These are phyloP conservation scores for Tenthredo notha DNA, from an alignment of 2,888 invertebrate genomes.

Conservation along the genomic window DNA sequence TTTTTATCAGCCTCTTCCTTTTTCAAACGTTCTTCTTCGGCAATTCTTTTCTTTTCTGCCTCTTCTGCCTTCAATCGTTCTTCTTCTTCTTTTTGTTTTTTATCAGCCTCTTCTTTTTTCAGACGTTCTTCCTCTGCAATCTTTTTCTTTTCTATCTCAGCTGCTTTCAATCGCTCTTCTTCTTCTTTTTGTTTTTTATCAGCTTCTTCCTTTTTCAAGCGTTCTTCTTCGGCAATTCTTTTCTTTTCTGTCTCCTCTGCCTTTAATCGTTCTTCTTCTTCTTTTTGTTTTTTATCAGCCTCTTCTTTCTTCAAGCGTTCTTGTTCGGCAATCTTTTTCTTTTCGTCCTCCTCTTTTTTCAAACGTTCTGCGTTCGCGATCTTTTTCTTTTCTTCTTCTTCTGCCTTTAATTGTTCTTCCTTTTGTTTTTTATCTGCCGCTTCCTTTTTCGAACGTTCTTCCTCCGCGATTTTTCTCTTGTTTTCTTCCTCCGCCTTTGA, in stretches of 20 bases:
- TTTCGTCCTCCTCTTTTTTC: constrained; percentile 10
- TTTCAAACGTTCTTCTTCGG: constrained; percentile 30
- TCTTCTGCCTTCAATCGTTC: constrained; percentile 10
- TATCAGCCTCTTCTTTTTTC: constrained; percentile 57
- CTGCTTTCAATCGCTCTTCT: constrained; percentile 56
- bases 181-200: constrained; percentile 53
- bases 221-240: constrained; percentile 42
- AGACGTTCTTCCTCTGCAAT: constrained; percentile 59
- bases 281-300: constrained; percentile 62
- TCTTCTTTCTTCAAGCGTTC: constrained; percentile 53
- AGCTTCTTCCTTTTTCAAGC: neutral
- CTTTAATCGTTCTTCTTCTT: constrained; percentile 57
- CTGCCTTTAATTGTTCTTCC: constrained; percentile 54
- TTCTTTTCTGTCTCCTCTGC: constrained; percentile 26
- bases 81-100: constrained; percentile 62
- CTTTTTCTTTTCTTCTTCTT: constrained; percentile 57
- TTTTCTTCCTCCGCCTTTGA: constrained; percentile 54
- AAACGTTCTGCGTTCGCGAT: constrained; percentile 46
- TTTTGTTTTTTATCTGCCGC: constrained; percentile 32
- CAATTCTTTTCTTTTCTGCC: constrained; percentile 43
- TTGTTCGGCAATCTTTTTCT: constrained; percentile 57
- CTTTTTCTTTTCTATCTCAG: constrained; percentile 35
- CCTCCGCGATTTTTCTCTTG: constrained; percentile 49
- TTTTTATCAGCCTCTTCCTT: constrained; percentile 32
- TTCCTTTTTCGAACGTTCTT: constrained; percentile 57